Conservation (phyloP, 2,797 vertebrate species). For the Bovichtus diacanthus region DNA sequence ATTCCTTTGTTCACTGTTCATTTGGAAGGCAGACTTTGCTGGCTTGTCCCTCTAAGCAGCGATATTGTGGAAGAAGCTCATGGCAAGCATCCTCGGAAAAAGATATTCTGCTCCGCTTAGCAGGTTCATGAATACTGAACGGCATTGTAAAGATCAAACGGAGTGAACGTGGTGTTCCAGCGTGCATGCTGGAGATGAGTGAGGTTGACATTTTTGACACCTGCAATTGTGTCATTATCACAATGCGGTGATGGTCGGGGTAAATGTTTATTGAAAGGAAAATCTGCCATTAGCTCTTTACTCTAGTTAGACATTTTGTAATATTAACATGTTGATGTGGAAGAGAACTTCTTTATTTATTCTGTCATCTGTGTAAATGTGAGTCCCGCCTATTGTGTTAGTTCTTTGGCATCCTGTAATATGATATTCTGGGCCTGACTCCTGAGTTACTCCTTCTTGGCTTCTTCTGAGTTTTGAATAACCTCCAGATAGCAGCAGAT, state of each 20-base stretch:
- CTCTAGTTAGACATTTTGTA: constrained; percentile 43
- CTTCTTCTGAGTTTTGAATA: constrained; percentile 43
- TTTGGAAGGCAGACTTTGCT: constrained; percentile 68
- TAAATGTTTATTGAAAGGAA: constrained; percentile 69
- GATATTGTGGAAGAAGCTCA: constrained; percentile 74
- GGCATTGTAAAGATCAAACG: constrained; percentile 80
- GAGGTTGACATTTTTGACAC: constrained; percentile 67
- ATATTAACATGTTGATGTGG: constrained; percentile 53
- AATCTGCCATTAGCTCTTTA: constrained; percentile 51
- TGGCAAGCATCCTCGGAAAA: constrained; percentile 74
- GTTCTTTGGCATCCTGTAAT: constrained; percentile 43
- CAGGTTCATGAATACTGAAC: constrained; percentile 82
- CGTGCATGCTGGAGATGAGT: constrained; percentile 48
- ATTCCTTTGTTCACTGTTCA: constrained; percentile 74
- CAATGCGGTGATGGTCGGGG: constrained; percentile 25
- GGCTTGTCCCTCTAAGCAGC: constrained; percentile 67
- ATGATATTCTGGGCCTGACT: constrained; percentile 41
- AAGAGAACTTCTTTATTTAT: constrained; percentile 57
- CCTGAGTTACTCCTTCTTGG: constrained; percentile 39
- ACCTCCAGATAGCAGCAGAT: constrained; percentile 42
- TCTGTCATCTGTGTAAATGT: constrained; percentile 37
- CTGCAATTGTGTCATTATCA: constrained; percentile 69
- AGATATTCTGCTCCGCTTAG: constrained; percentile 78
- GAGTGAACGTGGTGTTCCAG: constrained; percentile 56
- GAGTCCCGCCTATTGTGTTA: constrained; percentile 30